These are phyloP conservation scores for Tribolium castaneum DNA, from an alignment of 1,140 invertebrate genomes.

Conservation along the genomic window DNA sequence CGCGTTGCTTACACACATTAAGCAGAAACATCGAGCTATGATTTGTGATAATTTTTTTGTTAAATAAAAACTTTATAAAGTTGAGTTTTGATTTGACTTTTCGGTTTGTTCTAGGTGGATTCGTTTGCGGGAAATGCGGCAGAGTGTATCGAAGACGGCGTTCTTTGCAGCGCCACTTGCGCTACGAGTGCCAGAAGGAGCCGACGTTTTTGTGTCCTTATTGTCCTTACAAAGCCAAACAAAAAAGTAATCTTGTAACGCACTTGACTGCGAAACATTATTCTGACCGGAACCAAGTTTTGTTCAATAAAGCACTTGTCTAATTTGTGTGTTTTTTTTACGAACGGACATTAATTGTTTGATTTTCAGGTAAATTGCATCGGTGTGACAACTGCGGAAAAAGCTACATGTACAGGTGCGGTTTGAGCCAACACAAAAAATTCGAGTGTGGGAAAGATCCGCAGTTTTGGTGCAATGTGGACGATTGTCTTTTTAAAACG, in stretches of 20 bases:
- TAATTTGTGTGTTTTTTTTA: too few species aligned
- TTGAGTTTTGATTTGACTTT: not conserved
- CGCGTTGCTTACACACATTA: not conserved
- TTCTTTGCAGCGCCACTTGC: constrained; percentile 69
- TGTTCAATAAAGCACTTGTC: not conserved
- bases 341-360: not conserved
- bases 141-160: constrained; percentile 72
- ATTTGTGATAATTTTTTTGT: not conserved
- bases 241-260: constrained; percentile 29
- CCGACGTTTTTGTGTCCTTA: constrained; percentile 65
- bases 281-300: not conserved
- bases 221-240: constrained; percentile 63
- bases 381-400: constrained; percentile 24
- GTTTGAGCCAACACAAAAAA: constrained; percentile 59
- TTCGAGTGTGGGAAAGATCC: constrained; percentile 67
- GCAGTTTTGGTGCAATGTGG: constrained; percentile 56
- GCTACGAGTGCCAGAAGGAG: constrained; percentile 72
- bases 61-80: not conserved
- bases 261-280: not conserved
- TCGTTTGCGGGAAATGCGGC: constrained; percentile 70
- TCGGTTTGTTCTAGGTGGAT: not conserved
- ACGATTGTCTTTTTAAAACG: not conserved
- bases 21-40: not conserved
- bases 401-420: constrained; percentile 32
- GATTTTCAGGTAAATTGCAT: constrained; percentile 1